These are phyloP conservation scores for Hirtodrosophila confusa DNA, from an alignment of 2,888 invertebrate species.

Conservation along the genomic window DNA sequence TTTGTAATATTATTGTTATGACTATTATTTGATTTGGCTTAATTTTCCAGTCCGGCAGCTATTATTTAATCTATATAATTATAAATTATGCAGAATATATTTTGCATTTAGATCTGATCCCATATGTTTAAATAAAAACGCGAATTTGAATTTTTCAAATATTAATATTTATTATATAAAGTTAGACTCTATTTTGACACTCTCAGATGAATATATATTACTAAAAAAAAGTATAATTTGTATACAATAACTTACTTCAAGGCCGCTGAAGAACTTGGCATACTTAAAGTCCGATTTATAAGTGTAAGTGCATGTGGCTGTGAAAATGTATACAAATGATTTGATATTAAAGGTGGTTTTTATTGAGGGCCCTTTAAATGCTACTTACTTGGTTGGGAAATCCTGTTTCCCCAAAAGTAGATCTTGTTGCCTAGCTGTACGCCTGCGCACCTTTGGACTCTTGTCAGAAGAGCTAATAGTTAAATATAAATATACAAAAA, in stretches of 20 bases:
- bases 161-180: conserved; percentile 6
- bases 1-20: too few relatives aligned
- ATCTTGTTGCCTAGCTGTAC: conserved; percentile 89
- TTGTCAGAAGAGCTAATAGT: conserved; percentile 50
- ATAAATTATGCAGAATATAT: too few relatives aligned
- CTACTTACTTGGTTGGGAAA: conserved; percentile 25
- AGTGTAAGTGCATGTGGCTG: conserved; percentile 6
- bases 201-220: neutral
- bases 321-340: neutral
- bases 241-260: conserved; percentile 13
- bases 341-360: neutral
- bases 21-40: too few relatives aligned
- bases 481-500: conserved; percentile 23
- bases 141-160: too few relatives aligned
- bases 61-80: too few relatives aligned
- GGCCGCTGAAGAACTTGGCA: conserved; percentile 5
- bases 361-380: too few relatives aligned
- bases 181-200: conserved; percentile 7
- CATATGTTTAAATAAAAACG: too few relatives aligned
- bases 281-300: conserved; percentile 5
- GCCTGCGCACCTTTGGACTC: conserved; percentile 86
- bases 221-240: conserved; percentile 8
- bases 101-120: too few relatives aligned
- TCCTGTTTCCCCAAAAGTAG: conserved; percentile 85
- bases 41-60: too few relatives aligned